Evolutionary conservation across 2,888 invertebrate genomes (phyloP).

Genomic region (Heteromurus nitidus): DNA sequence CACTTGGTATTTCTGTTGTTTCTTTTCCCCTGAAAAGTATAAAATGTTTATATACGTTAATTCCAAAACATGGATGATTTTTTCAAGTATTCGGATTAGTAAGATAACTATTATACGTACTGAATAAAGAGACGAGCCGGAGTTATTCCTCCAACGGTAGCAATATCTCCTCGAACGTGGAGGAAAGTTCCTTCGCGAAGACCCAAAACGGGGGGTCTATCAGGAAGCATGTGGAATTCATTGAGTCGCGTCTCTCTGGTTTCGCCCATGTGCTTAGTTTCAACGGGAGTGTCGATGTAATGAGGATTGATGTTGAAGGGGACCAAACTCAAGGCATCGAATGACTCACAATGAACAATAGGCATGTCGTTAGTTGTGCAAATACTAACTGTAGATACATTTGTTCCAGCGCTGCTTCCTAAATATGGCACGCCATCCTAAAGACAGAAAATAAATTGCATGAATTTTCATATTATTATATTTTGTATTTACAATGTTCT

Average conservation of each 20-base stretch:
- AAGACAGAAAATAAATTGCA: background rate
- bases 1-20: constrained; percentile 79
- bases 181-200: constrained; percentile 84
- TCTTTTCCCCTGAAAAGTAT: constrained; percentile 78
- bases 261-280: constrained; percentile 85
- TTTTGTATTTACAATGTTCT: too few relatives aligned
- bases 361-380: constrained; percentile 93
- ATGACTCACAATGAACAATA: constrained; percentile 82
- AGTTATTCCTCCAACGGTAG: constrained; percentile 80
- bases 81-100: background rate
- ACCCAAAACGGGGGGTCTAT: constrained; percentile 81
- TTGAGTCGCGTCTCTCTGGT: constrained; percentile 84
- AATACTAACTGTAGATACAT: constrained; percentile 87
- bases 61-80: background rate
- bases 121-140: constrained; percentile 81
- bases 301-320: constrained; percentile 81
- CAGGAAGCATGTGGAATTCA: constrained; percentile 81
- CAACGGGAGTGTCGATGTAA: constrained; percentile 82
- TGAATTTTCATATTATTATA: background rate
- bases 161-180: constrained; percentile 79
- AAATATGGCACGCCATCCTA: constrained; percentile 83
- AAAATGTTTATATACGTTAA: background rate
- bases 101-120: constrained; percentile 77
- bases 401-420: constrained; percentile 88
- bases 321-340: constrained; percentile 78